These are phyloP conservation scores for Plutomurus gul DNA, from an alignment of 1,140 invertebrate genomes.

Conservation along the genomic window DNA sequence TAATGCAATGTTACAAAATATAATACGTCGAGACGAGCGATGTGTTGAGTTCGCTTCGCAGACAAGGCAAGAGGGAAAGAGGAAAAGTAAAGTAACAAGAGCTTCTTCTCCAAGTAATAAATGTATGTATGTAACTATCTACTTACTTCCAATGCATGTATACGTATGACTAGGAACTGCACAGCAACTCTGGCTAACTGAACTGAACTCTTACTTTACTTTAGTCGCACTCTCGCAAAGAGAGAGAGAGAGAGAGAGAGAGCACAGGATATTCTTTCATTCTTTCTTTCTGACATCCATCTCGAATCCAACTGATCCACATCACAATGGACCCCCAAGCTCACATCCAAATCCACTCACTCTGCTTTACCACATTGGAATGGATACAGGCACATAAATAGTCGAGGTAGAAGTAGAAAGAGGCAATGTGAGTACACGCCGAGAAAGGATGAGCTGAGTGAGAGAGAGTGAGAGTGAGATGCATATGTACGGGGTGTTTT, in stretches of 20 bases:
- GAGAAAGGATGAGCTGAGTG: no score
- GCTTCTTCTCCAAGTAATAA: background rate
- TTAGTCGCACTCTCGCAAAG: no score
- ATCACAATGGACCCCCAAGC: background rate
- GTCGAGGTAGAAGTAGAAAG: no score
- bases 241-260: no score
- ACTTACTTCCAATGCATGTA: background rate
- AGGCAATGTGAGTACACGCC: no score
- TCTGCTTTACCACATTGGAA: no score
- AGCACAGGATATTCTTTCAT: background rate
- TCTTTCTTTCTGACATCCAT: constrained; percentile 2
- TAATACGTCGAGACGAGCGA: background rate
- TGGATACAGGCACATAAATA: no score
- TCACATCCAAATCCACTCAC: constrained; percentile 1
- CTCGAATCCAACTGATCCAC: constrained; percentile 8
- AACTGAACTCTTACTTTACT: background rate
- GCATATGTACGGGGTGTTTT: no score
- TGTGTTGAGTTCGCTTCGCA: background rate
- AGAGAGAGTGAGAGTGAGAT: no score
- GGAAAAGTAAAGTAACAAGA: background rate
- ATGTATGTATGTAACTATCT: background rate
- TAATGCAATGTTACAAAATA: constrained; percentile 8
- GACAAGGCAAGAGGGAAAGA: background rate
- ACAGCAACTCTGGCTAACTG: no score
- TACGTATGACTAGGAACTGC: no score